These are phyloP conservation scores for Ispidina lecontei DNA, from an alignment of 2,797 vertebrate species.

Conservation along the genomic window DNA sequence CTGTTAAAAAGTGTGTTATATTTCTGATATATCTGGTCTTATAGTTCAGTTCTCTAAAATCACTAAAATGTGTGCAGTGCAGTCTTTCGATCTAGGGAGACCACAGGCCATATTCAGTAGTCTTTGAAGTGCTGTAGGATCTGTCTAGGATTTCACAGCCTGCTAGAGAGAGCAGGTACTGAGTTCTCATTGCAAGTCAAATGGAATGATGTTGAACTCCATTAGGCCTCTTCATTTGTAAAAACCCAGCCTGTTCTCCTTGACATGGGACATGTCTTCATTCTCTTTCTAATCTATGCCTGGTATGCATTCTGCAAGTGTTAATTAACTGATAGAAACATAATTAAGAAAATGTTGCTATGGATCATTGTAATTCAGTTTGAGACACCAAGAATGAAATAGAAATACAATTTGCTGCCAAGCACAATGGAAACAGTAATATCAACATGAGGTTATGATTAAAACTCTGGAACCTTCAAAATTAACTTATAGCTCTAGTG, in stretches of 20 bases:
- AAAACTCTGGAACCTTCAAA: background rate
- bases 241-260: background rate
- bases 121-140: background rate
- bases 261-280: background rate
- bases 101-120: rapidly evolving
- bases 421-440: background rate
- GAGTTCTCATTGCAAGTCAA: background rate
- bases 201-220: background rate
- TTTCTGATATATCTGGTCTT: background rate
- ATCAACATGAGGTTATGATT: background rate
- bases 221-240: background rate
- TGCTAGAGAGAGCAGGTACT: background rate
- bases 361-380: background rate
- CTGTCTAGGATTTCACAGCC: background rate
- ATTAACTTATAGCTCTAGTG: background rate
- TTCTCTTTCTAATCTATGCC: background rate
- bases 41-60: background rate
- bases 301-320: background rate
- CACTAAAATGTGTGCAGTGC: background rate
- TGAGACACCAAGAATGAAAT: background rate
- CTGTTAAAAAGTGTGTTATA: background rate
- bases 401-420: background rate
- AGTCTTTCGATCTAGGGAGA: background rate
- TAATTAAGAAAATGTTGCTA: slow-evolving; percentile 2
- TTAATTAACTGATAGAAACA: slow-evolving; percentile 22